Conservation (phyloP, 2,797 vertebrate species). For the Lateolabrax maculatus region DNA sequence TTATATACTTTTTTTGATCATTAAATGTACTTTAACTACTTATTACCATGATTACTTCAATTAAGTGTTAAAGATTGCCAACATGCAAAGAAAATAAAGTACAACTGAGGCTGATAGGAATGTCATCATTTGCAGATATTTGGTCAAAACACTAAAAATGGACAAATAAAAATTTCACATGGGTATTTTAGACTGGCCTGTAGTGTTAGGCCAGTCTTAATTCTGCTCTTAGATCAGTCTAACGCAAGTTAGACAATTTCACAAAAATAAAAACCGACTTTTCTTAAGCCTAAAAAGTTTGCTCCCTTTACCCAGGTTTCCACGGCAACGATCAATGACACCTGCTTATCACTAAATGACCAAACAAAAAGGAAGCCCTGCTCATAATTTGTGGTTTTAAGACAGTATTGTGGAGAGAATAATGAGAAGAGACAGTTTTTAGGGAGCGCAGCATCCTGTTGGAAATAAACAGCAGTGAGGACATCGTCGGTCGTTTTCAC, state of each 20-base stretch:
- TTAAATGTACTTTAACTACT: too few relatives aligned
- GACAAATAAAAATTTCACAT: not conserved
- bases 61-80: not conserved
- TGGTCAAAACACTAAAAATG: not conserved
- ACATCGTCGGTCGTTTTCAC: slow-evolving; percentile 8
- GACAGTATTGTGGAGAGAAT: not conserved
- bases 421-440: not conserved
- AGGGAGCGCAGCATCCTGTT: not conserved
- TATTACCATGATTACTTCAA: too few relatives aligned
- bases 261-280: not conserved
- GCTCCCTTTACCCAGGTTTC: not conserved
- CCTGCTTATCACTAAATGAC: not conserved
- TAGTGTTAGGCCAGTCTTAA: too few relatives aligned
- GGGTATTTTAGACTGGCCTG: not conserved
- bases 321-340: not conserved
- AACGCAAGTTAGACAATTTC: too few relatives aligned
- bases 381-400: not conserved
- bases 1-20: not conserved
- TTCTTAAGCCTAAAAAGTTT: not conserved
- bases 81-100: not conserved
- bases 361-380: not conserved
- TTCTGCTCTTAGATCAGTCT: not conserved
- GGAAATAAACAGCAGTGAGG: slow-evolving; percentile 13
- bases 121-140: not conserved
- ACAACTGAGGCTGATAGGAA: not conserved